Evolutionary conservation across 2,797 vertebrate genomes (phyloP).

Genomic region (Neosalanx taihuensis): DNA sequence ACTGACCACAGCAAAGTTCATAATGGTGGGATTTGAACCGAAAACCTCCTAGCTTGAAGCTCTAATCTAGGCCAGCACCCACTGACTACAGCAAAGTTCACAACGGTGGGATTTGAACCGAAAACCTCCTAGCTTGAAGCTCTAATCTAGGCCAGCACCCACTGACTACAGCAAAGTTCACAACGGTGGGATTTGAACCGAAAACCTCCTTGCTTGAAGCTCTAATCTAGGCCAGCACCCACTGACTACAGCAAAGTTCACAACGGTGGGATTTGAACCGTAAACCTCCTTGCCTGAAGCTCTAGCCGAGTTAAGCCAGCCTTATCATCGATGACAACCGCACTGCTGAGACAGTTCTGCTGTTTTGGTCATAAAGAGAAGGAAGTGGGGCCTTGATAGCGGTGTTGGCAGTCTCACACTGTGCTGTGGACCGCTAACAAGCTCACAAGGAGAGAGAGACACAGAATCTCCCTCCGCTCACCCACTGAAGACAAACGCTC

Average conservation of each 20-base stretch:
- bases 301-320: too few relatives aligned
- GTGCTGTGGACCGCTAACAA: constrained; percentile 47
- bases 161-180: not conserved
- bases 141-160: too few relatives aligned
- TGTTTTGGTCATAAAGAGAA: constrained; percentile 15
- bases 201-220: too few relatives aligned
- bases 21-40: not conserved
- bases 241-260: not conserved
- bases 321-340: too few relatives aligned
- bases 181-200: not conserved
- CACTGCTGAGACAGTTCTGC: not conserved
- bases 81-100: not conserved
- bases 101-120: not conserved
- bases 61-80: too few relatives aligned
- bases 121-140: too few relatives aligned
- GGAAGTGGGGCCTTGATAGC: constrained; percentile 11
- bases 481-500: constrained; percentile 14
- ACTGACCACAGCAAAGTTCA: not conserved
- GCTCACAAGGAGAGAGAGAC: constrained; percentile 20
- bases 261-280: not conserved
- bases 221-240: too few relatives aligned
- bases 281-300: too few relatives aligned
- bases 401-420: constrained; percentile 22
- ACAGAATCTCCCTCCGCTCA: too few relatives aligned
- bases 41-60: too few relatives aligned